phyloP scores from a whole-genome alignment of 1,140 invertebrate genomes.

The Potamilus streckersoni region DNA sequence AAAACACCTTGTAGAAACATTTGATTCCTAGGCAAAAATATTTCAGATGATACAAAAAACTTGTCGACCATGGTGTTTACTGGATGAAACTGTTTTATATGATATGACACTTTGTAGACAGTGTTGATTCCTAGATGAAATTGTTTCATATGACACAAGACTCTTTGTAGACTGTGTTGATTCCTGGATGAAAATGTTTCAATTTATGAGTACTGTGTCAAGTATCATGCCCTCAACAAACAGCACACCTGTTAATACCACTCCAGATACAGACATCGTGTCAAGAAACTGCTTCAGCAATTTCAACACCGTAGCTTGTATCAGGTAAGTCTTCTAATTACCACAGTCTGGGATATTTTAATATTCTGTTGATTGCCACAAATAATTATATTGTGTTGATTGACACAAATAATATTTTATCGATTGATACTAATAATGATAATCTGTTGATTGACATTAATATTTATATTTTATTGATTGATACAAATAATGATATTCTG shows the following conservation, averaged over 20 bases:
- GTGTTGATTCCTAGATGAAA: too few relatives aligned
- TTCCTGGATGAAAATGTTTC: too few relatives aligned
- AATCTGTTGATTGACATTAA: neutral
- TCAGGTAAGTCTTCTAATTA: conserved; percentile 49
- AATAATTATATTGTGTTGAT: neutral
- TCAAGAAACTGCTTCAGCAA: conserved; percentile 69
- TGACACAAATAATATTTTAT: neutral
- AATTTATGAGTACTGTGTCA: too few relatives aligned
- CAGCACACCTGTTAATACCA: conserved; percentile 8
- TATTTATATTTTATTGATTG: neutral
- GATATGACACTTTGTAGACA: too few relatives aligned
- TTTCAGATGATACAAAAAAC: too few relatives aligned
- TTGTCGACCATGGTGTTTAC: too few relatives aligned
- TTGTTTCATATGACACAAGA: too few relatives aligned
- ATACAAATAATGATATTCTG: neutral
- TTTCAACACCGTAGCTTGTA: conserved; percentile 70
- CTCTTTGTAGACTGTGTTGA: too few relatives aligned
- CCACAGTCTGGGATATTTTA: neutral
- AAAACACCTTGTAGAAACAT: too few relatives aligned
- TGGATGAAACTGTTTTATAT: too few relatives aligned
- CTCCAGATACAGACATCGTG: conserved; percentile 61
- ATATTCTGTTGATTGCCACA: neutral
- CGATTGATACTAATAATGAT: neutral
- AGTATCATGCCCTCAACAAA: too few relatives aligned
- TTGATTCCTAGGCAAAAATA: too few relatives aligned